Base-by-base conservation (phyloP, 1,140 invertebrate species). In the Monochamus saltuarius region DNA sequence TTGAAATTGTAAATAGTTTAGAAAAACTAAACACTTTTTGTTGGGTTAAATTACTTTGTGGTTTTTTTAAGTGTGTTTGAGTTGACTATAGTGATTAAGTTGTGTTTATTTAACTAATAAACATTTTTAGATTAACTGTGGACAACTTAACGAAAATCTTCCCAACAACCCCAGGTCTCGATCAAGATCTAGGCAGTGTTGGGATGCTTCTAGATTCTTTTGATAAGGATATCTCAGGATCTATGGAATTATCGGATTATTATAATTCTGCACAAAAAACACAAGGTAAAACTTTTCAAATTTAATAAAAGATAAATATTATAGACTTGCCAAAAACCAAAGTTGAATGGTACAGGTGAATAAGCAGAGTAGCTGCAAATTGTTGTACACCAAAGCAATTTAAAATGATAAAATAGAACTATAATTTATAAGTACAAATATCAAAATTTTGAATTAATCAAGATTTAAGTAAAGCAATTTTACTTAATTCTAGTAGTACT, bases 161-260 rank as follows among this genome's bases (percentile, higher is more conserved):
- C 68, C 79, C 82, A 14, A 73, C 81, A 35, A 77, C 76, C 54
- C 77, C 78, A 35, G 80, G 80, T 43, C 64, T 85, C 50, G 83
- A 85, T 65, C 77, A 83, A 58, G 82, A 85, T 61, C 78, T 84
- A 50, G 80, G 77, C 64, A 79, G 80, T 59, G 82, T 85, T 61
- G 82, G 82, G 16, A 80, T 84, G 67, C 79, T 81, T 38, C 77
- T 86, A 45, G 84, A 86, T 69, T 72, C 79, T 59, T 80, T 68
- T n/a, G 64, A 70, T 51, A 62, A 65, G 56, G 58, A 68, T 55
- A 65, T 66, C 22, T 68, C 66, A 8, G 69, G 63, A 45, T 68
- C 68, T 1, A 60, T 73, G 42, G 72, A 74, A 55, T 69, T 73
- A 42, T 66, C 65, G 7, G 67, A 74, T 55, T 71, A 69, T 64